Evolutionary conservation across 2,113 vertebrate species (phyloP).

Genomic region (Gasterosteus nipponicus): DNA sequence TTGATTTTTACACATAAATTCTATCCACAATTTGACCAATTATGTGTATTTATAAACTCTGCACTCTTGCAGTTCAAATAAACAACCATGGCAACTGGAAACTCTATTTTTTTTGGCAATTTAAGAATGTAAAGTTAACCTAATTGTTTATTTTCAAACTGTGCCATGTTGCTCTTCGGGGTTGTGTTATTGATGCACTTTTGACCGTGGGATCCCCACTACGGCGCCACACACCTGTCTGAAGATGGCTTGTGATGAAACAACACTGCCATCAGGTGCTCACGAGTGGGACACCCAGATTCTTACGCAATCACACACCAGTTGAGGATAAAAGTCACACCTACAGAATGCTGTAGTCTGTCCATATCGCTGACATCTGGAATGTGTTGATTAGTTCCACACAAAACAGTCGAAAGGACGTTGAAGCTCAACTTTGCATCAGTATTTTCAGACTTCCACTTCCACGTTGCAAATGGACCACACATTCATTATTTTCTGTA

Average conservation of each 20-base stretch:
- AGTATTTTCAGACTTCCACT: neutral
- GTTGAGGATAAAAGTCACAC: neutral
- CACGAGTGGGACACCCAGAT: neutral
- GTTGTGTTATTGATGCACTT: neutral
- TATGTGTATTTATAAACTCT: neutral
- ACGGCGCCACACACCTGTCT: neutral
- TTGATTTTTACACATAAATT: neutral
- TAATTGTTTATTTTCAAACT: too few species aligned
- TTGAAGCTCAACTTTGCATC: neutral
- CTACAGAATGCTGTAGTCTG: neutral
- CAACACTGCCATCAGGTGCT: conserved; percentile 39
- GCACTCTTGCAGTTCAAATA: conserved; percentile 14
- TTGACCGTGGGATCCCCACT: neutral
- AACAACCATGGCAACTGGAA: neutral
- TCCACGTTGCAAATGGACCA: neutral
- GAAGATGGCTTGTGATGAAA: neutral
- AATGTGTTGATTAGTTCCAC: neutral
- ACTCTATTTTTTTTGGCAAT: too few species aligned
- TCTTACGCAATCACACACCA: conserved; percentile 21
- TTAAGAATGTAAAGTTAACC: too few species aligned
- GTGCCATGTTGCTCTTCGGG: neutral
- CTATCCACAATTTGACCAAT: neutral
- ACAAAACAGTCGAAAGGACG: neutral
- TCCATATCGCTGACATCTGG: neutral
- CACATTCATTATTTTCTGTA: neutral